Percentiles rank a stretch among this genome's conserved stretches.
These are phyloP conservation scores for Porphyrio hochstetteri DNA, from an alignment of 2,113 vertebrate species.

Conservation along the genomic window DNA sequence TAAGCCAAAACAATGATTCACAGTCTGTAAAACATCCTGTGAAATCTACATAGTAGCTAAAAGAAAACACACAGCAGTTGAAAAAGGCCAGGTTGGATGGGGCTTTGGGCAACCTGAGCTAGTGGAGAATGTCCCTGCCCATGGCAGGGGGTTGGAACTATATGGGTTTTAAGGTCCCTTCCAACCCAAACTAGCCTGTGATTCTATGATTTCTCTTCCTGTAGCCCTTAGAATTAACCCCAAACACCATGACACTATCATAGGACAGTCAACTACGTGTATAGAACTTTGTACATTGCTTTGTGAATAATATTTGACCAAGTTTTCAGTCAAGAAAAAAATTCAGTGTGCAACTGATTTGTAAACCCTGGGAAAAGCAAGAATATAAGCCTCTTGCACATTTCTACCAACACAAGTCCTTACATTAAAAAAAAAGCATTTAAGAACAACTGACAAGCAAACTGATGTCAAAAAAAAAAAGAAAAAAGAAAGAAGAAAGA, in stretches of 20 bases:
- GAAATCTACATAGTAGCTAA: not conserved
- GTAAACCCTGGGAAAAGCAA: not conserved
- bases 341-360: not conserved
- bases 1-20: not conserved
- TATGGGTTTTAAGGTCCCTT: too few species aligned
- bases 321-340: not conserved
- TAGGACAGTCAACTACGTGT: not conserved
- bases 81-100: not conserved
- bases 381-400: not conserved
- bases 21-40: constrained; percentile 22
- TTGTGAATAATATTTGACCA: not conserved
- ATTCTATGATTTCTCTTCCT: not conserved
- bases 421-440: not conserved
- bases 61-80: not conserved
- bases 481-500: not conserved
- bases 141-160: too few species aligned
- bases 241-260: not conserved
- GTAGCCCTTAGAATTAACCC: not conserved
- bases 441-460: not conserved
- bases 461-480: not conserved
- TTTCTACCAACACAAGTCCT: not conserved
- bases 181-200: too few species aligned
- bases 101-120: too few species aligned
- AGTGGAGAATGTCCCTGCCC: too few species aligned
- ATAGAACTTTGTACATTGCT: not conserved